A percentile compares a stretch with the other conserved stretches of the same genome.
phyloP scores from a whole-genome alignment of 2,888 invertebrate genomes.

The Actias luna region DNA sequence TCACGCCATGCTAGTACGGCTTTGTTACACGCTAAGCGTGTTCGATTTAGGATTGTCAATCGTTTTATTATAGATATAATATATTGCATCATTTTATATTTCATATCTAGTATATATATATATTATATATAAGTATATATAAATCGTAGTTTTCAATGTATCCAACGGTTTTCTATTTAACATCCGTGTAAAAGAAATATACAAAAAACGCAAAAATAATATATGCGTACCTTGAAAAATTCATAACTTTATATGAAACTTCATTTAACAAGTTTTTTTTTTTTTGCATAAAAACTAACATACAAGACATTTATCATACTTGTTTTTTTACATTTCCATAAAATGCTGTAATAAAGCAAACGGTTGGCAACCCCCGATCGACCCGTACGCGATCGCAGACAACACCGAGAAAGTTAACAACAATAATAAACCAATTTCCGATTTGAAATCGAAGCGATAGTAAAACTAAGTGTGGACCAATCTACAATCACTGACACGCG shows the following conservation, averaged over 20 bases:
- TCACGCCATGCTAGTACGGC: not conserved
- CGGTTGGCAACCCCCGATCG: not conserved
- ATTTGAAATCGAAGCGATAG: not conserved
- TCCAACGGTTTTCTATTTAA: too few relatives aligned
- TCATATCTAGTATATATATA: not conserved
- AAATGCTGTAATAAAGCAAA: too few relatives aligned
- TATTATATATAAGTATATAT: not conserved
- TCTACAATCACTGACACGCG: not conserved
- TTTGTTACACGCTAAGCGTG: not conserved
- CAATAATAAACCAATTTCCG: not conserved
- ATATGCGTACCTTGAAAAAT: too few relatives aligned
- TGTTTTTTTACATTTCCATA: too few relatives aligned
- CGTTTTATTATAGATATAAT: not conserved
- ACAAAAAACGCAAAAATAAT: too few relatives aligned
- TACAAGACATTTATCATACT: too few relatives aligned
- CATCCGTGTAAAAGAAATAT: too few relatives aligned
- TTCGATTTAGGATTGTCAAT: not conserved
- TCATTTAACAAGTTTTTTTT: too few relatives aligned
- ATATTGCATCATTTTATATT: too few relatives aligned
- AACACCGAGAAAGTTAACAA: not conserved
- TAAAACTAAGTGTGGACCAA: conserved; percentile 3
- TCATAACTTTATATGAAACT: too few relatives aligned
- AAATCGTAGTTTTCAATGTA: too few relatives aligned
- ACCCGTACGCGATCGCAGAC: not conserved
- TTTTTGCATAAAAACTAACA: too few relatives aligned